Percentiles rank a stretch among this genome's conserved stretches.
These are phyloP conservation scores for Mirounga angustirostris DNA, from an alignment of 2,113 vertebrate genomes.

Conservation along the genomic window DNA sequence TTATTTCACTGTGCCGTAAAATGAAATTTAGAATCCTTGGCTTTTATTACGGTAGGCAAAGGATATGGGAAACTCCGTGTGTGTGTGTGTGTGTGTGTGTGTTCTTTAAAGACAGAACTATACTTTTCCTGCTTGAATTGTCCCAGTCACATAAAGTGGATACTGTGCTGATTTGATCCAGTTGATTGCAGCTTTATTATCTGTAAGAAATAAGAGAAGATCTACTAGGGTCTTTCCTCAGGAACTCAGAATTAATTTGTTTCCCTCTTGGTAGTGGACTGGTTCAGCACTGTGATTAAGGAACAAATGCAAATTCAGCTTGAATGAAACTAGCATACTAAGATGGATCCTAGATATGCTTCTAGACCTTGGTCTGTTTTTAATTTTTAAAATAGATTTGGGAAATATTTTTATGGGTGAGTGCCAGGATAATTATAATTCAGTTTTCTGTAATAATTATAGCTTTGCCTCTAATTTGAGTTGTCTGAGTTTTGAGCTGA, in stretches of 20 bases:
- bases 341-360: conserved; percentile 69
- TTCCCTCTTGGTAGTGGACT: conserved; percentile 60
- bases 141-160: conserved; percentile 41
- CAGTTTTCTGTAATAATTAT: conserved; percentile 68
- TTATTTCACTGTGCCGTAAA: conserved; percentile 50
- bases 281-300: conserved; percentile 53
- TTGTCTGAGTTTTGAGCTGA: conserved; percentile 69
- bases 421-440: conserved; percentile 78
- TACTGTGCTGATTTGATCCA: conserved; percentile 42
- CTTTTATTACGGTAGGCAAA: conserved; percentile 22
- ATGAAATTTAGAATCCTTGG: conserved; percentile 18
- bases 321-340: conserved; percentile 61
- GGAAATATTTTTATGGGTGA: conserved; percentile 73
- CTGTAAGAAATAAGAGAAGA: conserved; percentile 62
- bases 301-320: conserved; percentile 71
- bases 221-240: conserved; percentile 7
- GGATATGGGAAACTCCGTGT: not conserved
- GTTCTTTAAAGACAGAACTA: conserved; percentile 1
- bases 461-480: conserved; percentile 69
- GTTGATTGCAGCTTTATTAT: conserved; percentile 58
- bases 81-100: not conserved
- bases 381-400: conserved; percentile 72
- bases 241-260: conserved; percentile 58
- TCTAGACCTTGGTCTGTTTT: conserved; percentile 69
- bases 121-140: conserved; percentile 19